phyloP scores from a whole-genome alignment of 2,797 vertebrate genomes.

The Sebastes dallii region DNA sequence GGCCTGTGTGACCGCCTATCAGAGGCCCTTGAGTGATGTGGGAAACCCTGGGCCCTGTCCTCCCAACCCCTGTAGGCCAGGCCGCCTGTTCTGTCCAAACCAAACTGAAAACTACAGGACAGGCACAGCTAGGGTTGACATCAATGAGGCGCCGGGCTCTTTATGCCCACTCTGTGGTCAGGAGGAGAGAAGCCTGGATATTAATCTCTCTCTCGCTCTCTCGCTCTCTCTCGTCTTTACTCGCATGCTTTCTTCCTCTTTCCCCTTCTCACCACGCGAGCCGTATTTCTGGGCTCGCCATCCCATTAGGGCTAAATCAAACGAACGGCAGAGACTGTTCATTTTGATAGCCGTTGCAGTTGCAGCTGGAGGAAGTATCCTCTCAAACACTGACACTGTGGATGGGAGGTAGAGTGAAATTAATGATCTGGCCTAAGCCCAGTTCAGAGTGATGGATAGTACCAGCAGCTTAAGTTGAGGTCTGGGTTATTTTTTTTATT shows the following conservation, averaged over 20 bases:
- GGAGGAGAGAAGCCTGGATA: slow-evolving; percentile 78
- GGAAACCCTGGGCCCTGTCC: slow-evolving; percentile 80
- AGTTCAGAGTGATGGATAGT: slow-evolving; percentile 34
- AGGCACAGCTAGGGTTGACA: slow-evolving; percentile 78
- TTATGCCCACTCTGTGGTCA: slow-evolving; percentile 82
- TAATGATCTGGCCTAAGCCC: slow-evolving; percentile 20
- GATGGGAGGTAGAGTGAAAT: slow-evolving; percentile 42
- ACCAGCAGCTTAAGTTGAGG: slow-evolving; percentile 29
- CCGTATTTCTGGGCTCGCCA: slow-evolving; percentile 63
- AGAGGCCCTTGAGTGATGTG: slow-evolving; percentile 85
- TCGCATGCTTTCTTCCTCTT: slow-evolving; percentile 70
- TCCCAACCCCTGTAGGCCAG: slow-evolving; percentile 77
- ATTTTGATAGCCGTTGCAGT: slow-evolving; percentile 50
- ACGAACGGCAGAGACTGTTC: slow-evolving; percentile 31
- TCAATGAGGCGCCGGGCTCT: slow-evolving; percentile 77
- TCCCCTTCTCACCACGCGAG: slow-evolving; percentile 64
- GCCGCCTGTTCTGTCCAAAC: slow-evolving; percentile 81
- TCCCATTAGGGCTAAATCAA: slow-evolving; percentile 68
- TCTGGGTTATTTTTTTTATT: slow-evolving; percentile 33
- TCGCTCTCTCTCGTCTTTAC: slow-evolving; percentile 41
- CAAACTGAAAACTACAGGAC: slow-evolving; percentile 82
- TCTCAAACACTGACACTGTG: slow-evolving; percentile 39
- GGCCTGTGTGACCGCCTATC: slow-evolving; percentile 82
- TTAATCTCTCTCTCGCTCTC: slow-evolving; percentile 76
- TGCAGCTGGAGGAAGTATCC: slow-evolving; percentile 52